These are phyloP conservation scores for Drosophila planitibia DNA, from an alignment of 2,888 invertebrate species.

Conservation along the genomic window DNA sequence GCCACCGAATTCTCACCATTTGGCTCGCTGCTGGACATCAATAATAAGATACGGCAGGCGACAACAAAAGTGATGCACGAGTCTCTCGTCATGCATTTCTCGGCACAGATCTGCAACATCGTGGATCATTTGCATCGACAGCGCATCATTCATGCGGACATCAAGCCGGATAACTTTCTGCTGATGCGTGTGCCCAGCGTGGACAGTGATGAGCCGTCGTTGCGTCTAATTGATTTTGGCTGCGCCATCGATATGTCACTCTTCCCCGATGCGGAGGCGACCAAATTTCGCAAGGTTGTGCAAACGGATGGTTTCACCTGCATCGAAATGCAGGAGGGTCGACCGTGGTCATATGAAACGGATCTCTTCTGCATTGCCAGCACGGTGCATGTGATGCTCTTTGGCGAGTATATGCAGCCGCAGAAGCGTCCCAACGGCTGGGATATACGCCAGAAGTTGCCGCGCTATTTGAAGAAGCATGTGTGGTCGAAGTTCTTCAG, in stretches of 20 bases:
- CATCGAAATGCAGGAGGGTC: constrained; percentile 96
- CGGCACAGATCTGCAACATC: constrained; percentile 93
- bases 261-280: constrained; percentile 89
- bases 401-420: constrained; percentile 96
- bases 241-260: constrained; percentile 97
- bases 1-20: constrained; percentile 93
- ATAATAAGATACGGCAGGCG: constrained; percentile 90
- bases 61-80: constrained; percentile 91
- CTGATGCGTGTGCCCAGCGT: constrained; percentile 89
- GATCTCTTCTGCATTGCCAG: constrained; percentile 96
- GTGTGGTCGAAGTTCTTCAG: constrained; percentile 94
- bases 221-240: constrained; percentile 97
- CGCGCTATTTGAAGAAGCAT: constrained; percentile 90
- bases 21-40: constrained; percentile 93
- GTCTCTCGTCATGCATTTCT: constrained; percentile 91
- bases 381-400: constrained; percentile 94
- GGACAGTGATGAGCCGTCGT: constrained; percentile 89
- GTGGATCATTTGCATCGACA: constrained; percentile 94
- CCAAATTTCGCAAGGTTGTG: constrained; percentile 91
- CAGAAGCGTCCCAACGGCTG: constrained; percentile 88
- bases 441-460: constrained; percentile 90
- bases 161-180: constrained; percentile 98
- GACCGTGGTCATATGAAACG: constrained; percentile 97
- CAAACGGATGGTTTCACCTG: constrained; percentile 94
- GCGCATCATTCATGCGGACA: constrained; percentile 96